These are phyloP conservation scores for Agonopterix arenella DNA, from an alignment of 2,888 invertebrate species.

Conservation along the genomic window DNA sequence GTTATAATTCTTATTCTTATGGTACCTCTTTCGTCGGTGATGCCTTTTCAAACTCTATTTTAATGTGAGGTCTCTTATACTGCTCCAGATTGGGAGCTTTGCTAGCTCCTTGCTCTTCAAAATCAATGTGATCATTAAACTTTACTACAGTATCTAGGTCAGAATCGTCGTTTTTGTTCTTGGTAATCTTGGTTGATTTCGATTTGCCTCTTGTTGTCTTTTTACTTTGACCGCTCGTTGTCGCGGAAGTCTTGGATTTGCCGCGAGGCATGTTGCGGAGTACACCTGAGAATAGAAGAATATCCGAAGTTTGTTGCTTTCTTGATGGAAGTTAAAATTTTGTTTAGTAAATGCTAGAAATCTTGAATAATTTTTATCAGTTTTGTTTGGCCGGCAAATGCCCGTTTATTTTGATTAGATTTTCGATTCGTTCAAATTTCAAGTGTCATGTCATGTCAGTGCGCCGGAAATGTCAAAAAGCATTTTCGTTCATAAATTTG, in stretches of 20 bases:
- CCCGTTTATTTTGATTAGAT: no score
- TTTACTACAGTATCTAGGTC: conserved; percentile 4
- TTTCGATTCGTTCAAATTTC: no score
- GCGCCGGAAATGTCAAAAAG: no score
- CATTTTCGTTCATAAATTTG: no score
- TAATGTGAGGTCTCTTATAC: conserved; percentile 53
- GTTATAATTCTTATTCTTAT: background rate
- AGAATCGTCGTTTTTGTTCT: conserved; percentile 1
- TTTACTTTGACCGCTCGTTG: conserved; percentile 1
- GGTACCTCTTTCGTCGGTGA: conserved; percentile 32
- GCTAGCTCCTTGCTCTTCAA: conserved; percentile 12
- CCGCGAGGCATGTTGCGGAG: conserved; percentile 40
- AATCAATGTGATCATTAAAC: background rate
- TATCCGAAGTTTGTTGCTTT: background rate
- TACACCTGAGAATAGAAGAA: background rate
- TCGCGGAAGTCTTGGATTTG: conserved; percentile 12
- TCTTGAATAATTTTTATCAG: no score
- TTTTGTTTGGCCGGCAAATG: no score
- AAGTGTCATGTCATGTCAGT: no score
- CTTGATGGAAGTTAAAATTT: no score
- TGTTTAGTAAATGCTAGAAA: no score
- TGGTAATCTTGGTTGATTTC: background rate
- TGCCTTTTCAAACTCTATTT: conserved; percentile 55
- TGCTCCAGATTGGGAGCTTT: conserved; percentile 31
- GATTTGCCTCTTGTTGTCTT: conserved; percentile 2